Base-by-base conservation (phyloP, 2,888 invertebrate species). In the Pocota personata region DNA sequence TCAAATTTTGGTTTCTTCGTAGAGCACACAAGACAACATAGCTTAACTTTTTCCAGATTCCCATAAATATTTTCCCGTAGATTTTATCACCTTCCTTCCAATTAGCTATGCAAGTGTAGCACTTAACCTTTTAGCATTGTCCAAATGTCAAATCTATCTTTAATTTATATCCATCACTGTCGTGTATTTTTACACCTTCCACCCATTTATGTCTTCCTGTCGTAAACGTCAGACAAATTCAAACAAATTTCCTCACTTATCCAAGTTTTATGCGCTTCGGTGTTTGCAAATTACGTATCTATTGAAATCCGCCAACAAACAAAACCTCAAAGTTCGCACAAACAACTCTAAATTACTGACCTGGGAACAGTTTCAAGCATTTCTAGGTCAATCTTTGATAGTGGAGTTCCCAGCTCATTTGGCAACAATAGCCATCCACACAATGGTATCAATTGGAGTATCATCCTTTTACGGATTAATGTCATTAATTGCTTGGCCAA, bases 101-200 rank as follows among this genome's bases (percentile, higher is more conserved):
- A 64, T 64, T 75, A 75, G 46, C 14, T 32, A 1, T 6, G 37
- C 55, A 43, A 52, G 30, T 32, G 35, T 35, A 12, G n/a, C 32
- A 35, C 75, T 37, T 24, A 37, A 46, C 24, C 57, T 35, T 27
- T 12, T 24, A 57, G 24, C 71, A 57, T 76, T 82, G 71, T 82
- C 58, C 30, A 72, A 50, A 43, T 58, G 76, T 77, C 82, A 77
- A 77, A 64, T 77, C 24, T 24, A 50, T 67, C 50, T 48, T 8
- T 40, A 43, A 76, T 76, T 77, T 71, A 50, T 57, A 77, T 82
- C 64, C 71, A 58, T 77, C 77, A 77, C 64, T 82, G 77, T 57
- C 64, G 37, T n/a, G 58, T 32, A 32, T 24, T 55, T n/a, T 67
- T 57, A 35, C 80, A 60, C 50, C 67, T 73, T 55, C 21, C 46